A percentile compares a stretch with the other conserved stretches of the same genome.
These are phyloP conservation scores for Endomychus coccineus DNA, from an alignment of 2,888 invertebrate species.

Conservation along the genomic window DNA sequence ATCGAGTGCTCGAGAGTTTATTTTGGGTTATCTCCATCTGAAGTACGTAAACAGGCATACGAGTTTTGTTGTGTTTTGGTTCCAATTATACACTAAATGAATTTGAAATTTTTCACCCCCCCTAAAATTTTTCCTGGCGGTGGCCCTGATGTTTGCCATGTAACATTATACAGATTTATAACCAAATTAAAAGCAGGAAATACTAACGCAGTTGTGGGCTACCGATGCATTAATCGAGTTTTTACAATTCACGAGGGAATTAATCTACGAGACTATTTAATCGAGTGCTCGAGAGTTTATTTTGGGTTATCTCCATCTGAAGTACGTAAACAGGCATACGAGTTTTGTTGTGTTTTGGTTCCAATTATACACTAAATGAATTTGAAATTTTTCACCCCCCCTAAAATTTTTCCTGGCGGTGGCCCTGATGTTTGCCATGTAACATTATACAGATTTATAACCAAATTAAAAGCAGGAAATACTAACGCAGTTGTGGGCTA, in stretches of 20 bases:
- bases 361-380: too few relatives aligned
- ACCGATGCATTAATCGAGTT: conserved; percentile 13
- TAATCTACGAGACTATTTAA: conserved; percentile 8
- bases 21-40: conserved; percentile 9
- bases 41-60: conserved; percentile 9
- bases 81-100: too few relatives aligned
- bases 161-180: conserved; percentile 14
- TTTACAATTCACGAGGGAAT: conserved; percentile 10
- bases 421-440: conserved; percentile 16
- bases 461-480: conserved; percentile 11
- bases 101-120: too few relatives aligned
- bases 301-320: conserved; percentile 10
- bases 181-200: conserved; percentile 11
- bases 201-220: conserved; percentile 7
- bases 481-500: conserved; percentile 8
- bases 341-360: too few relatives aligned
- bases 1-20: conserved; percentile 12
- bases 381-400: too few relatives aligned
- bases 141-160: conserved; percentile 16
- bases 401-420: too few relatives aligned
- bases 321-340: conserved; percentile 9
- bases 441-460: conserved; percentile 14
- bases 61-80: too few relatives aligned
- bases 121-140: too few relatives aligned
- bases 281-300: conserved; percentile 11